phyloP scores from a whole-genome alignment of 2,888 invertebrate species.

The Cheilosia scutellata region DNA sequence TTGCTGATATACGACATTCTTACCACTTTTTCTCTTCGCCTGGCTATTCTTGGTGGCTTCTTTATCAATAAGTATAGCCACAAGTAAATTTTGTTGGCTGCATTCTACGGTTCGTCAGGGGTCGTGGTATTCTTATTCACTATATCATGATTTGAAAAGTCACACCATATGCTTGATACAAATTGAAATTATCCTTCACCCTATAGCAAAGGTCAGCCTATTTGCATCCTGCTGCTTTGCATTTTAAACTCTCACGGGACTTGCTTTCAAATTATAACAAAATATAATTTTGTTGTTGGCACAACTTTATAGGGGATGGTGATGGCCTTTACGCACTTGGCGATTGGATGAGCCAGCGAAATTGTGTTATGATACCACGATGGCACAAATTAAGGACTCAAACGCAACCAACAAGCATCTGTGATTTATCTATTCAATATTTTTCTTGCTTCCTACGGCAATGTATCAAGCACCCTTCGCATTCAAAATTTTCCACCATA shows the following conservation, averaged over 20 bases:
- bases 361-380: constrained; percentile 37
- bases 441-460: constrained; percentile 22
- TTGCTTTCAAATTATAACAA: constrained; percentile 52
- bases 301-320: constrained; percentile 10
- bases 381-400: constrained; percentile 13
- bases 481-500: background rate
- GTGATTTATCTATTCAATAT: constrained; percentile 57
- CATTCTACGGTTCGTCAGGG: too few relatives aligned
- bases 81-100: too few relatives aligned
- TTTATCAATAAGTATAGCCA: too few relatives aligned
- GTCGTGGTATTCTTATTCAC: too few relatives aligned
- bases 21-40: too few relatives aligned
- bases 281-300: constrained; percentile 52
- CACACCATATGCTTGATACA: background rate
- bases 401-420: constrained; percentile 30
- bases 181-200: background rate
- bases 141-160: background rate
- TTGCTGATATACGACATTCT: too few relatives aligned
- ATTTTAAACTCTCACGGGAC: constrained; percentile 42
- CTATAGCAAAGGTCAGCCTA: background rate
- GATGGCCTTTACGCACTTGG: constrained; percentile 2
- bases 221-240: background rate
- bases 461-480: background rate
- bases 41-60: too few relatives aligned
- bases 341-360: constrained; percentile 45